Evolutionary conservation across 2,797 vertebrate genomes (phyloP).

Genomic region (Rhabdophis nuchalis): DNA sequence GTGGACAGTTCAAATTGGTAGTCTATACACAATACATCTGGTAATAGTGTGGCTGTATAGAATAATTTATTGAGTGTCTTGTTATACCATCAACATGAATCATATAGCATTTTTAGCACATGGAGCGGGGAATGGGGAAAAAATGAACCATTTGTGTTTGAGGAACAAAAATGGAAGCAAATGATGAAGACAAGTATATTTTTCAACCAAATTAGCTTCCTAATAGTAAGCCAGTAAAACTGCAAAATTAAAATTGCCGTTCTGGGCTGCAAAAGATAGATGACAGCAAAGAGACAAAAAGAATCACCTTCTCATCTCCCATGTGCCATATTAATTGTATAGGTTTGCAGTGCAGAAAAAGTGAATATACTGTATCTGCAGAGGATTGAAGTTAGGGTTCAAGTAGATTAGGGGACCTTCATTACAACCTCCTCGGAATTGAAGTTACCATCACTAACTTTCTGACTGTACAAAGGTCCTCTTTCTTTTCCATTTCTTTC

Average conservation of each 20-base stretch:
- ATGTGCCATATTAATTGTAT: neutral
- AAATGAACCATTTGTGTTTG: neutral
- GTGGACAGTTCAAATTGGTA: neutral
- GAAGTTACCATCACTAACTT: neutral
- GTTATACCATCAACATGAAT: neutral
- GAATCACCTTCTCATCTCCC: neutral
- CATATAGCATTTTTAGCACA: neutral
- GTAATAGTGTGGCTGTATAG: neutral
- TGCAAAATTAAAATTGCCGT: neutral
- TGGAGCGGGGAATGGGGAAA: neutral
- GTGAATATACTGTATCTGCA: neutral
- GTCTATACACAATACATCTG: neutral
- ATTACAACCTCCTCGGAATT: neutral
- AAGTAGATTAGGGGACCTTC: neutral
- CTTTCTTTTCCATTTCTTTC: neutral
- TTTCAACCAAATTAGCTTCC: conserved; percentile 7
- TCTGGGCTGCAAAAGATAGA: neutral
- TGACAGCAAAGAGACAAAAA: neutral
- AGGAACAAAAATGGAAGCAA: neutral
- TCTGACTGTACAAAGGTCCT: neutral
- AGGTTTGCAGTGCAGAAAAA: neutral
- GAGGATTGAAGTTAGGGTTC: neutral
- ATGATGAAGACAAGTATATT: neutral
- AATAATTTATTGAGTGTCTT: neutral
- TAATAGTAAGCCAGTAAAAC: neutral